Percentiles rank a stretch among this genome's conserved stretches.
Evolutionary conservation across 2,888 invertebrate genomes (phyloP).

Genomic region (Kryphioiulus occultus): DNA sequence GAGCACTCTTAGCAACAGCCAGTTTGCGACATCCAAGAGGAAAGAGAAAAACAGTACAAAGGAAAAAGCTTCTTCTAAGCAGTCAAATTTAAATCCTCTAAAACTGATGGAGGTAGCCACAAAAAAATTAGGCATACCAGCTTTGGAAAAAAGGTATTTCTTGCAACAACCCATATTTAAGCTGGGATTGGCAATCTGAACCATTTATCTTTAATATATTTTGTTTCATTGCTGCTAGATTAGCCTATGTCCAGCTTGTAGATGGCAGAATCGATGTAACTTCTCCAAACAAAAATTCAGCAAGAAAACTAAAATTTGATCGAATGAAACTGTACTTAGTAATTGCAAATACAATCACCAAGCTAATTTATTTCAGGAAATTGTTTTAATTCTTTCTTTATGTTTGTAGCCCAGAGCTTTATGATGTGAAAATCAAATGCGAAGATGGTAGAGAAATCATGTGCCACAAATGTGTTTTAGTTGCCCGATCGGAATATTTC

Average conservation of each 20-base stretch:
- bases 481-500: conserved; percentile 84
- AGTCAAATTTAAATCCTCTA: conserved; percentile 57
- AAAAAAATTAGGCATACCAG: conserved; percentile 59
- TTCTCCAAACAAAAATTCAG: conserved; percentile 51
- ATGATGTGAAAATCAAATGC: conserved; percentile 71
- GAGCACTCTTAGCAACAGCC: background rate
- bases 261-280: conserved; percentile 56
- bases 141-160: conserved; percentile 56
- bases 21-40: background rate
- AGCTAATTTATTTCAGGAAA: background rate
- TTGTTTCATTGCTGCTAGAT: conserved; percentile 55
- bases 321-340: conserved; percentile 63
- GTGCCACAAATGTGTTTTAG: conserved; percentile 83
- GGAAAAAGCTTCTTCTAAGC: conserved; percentile 55
- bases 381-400: background rate
- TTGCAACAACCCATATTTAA: no score
- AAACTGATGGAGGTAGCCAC: conserved; percentile 59
- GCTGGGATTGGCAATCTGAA: no score
- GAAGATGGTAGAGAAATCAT: conserved; percentile 65
- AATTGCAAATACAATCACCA: background rate
- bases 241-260: conserved; percentile 58
- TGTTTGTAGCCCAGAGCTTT: conserved; percentile 63
- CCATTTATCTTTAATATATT: conserved; percentile 45
- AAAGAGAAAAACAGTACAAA: conserved; percentile 1
- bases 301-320: conserved; percentile 63